Evolutionary conservation across 1,140 invertebrate species (phyloP).

Genomic region (Drosophila cardini): DNA sequence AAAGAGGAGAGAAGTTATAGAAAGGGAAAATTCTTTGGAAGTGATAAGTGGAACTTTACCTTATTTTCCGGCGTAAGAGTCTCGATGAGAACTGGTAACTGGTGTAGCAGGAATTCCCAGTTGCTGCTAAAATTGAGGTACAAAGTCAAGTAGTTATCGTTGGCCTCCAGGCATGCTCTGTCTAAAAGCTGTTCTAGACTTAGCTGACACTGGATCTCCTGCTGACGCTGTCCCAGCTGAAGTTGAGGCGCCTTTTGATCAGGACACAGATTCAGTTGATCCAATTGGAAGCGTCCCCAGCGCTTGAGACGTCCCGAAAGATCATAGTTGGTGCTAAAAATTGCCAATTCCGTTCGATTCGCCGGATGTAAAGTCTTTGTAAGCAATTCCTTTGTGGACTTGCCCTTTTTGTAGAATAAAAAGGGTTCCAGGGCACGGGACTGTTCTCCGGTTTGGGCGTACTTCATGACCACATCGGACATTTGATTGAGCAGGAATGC

Average conservation of each 20-base stretch:
- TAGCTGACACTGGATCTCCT: conserved; percentile 85
- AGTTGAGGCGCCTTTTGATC: conserved; percentile 54
- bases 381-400: conserved; percentile 85
- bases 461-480: conserved; percentile 83
- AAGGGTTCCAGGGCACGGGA: conserved; percentile 85
- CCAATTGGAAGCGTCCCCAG: conserved; percentile 84
- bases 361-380: conserved; percentile 53
- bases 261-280: conserved; percentile 85
- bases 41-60: conserved; percentile 32
- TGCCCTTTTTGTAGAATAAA: conserved; percentile 85
- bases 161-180: conserved; percentile 71
- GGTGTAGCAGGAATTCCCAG: conserved; percentile 84
- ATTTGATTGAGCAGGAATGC: conserved; percentile 85
- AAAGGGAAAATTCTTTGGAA: neutral
- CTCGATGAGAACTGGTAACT: conserved; percentile 87
- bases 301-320: conserved; percentile 66
- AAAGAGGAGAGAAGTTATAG: neutral
- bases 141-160: conserved; percentile 85
- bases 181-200: conserved; percentile 86
- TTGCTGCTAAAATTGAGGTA: conserved; percentile 86
- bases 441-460: conserved; percentile 81
- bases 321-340: conserved; percentile 78
- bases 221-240: conserved; percentile 24
- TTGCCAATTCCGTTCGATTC: conserved; percentile 54
- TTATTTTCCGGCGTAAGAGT: conserved; percentile 78